These are phyloP conservation scores for Dipodomys merriami DNA, from an alignment of 2,113 vertebrate genomes.

Conservation along the genomic window DNA sequence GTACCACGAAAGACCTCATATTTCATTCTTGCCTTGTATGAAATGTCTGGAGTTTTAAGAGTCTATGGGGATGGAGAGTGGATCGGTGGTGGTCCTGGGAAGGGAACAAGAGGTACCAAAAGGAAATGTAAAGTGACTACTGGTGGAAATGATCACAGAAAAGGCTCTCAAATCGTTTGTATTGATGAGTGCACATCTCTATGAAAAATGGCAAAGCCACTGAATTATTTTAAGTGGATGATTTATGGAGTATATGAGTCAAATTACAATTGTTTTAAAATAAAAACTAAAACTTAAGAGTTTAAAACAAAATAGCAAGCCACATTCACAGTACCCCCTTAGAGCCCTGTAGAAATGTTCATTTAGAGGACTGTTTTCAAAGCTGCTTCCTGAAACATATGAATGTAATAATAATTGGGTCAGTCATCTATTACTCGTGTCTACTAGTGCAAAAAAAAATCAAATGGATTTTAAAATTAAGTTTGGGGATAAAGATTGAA, in stretches of 20 bases:
- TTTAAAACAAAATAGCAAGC: neutral
- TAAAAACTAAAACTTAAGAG: neutral
- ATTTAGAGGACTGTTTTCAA: neutral
- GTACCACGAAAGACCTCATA: neutral
- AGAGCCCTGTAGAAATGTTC: neutral
- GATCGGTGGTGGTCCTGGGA: too few species aligned
- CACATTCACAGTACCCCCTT: neutral
- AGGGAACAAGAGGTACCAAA: accelerated
- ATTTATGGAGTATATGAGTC: neutral
- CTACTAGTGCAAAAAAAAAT: neutral
- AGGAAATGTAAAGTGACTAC: neutral
- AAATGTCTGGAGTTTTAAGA: neutral
- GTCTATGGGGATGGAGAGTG: neutral
- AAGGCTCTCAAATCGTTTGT: too few species aligned
- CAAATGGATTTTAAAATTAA: neutral
- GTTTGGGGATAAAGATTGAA: neutral
- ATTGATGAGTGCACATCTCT: too few species aligned
- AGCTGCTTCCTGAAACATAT: neutral
- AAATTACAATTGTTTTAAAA: neutral
- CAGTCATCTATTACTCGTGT: neutral
- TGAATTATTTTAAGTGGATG: too few species aligned
- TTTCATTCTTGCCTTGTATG: neutral
- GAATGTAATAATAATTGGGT: neutral
- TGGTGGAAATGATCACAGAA: too few species aligned
- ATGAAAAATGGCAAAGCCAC: too few species aligned